Evolutionary conservation across 2,888 invertebrate genomes (phyloP).

Genomic region (Xestia xanthographa): DNA sequence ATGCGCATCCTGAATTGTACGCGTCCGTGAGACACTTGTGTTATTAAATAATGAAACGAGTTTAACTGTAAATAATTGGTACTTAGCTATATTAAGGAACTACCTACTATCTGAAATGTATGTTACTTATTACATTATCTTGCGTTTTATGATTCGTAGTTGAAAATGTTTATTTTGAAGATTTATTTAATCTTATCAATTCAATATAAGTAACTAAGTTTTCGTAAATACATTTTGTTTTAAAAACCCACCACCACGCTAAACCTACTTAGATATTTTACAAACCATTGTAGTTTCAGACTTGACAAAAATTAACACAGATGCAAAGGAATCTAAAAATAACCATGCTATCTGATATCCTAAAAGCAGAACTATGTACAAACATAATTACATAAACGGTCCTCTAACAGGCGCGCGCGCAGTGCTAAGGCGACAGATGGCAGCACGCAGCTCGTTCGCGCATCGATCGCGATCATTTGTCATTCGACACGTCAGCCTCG

Average conservation of each 20-base stretch:
- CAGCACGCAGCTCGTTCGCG: constrained; percentile 62
- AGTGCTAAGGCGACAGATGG: constrained; percentile 70
- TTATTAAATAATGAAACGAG: background rate
- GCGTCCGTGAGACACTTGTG: constrained; percentile 13
- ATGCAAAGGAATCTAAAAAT: constrained; percentile 14
- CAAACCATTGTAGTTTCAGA: background rate
- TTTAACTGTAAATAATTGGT: background rate
- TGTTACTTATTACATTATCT: background rate
- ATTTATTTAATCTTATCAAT: constrained; percentile 12
- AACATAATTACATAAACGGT: constrained; percentile 56
- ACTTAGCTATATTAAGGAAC: constrained; percentile 12
- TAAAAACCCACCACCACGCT: too few species aligned
- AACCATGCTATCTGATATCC: constrained; percentile 27
- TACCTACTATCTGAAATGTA: background rate
- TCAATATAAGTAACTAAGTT: background rate
- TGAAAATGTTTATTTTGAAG: background rate
- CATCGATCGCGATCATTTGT: constrained; percentile 54
- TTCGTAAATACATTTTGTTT: background rate
- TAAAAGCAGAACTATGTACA: constrained; percentile 37
- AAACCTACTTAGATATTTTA: background rate
- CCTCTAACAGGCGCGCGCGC: constrained; percentile 42
- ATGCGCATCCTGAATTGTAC: constrained; percentile 23
- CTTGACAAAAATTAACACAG: background rate
- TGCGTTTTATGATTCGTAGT: background rate
- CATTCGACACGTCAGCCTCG: constrained; percentile 60